Evolutionary conservation across 1,140 invertebrate species (phyloP), one percentile per base, ranked within the genome.

Genomic region (Caenorhabditis brenneri): DNA sequence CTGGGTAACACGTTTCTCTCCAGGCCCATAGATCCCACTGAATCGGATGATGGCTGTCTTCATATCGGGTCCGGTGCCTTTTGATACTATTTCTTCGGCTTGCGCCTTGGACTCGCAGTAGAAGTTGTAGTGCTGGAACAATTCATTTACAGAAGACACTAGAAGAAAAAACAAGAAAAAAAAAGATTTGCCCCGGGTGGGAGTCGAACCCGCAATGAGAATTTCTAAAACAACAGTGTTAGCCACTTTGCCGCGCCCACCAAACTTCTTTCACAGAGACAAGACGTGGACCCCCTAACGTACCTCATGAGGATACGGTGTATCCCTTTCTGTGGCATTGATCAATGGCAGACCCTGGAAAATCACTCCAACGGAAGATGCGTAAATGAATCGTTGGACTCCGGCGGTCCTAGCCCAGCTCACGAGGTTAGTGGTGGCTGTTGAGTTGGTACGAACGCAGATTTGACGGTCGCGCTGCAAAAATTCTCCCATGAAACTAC

Each of bases 41-140:
- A 74, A 74, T 7, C 65, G 33, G 36, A 74, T 33, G 3, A 74
- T 29, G 5, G 22, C 42, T 15, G 65, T 74, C n/a, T 42, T 74
- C 36, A 74, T 42, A 7, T 22, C 4, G 12, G 22, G 19, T 1
- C 4, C 3, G 2, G 65, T 36, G 6, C 36, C 65, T 15, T 74
- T 22, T 9, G 12, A 29, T 10, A 74, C 65, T 10, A 74, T 74
- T 1, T 10, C 19, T 29, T 74, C 65, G 6, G 36, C 65, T 24
- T 74, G 65, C 5, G 19, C 19, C 22, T 74, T 74, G 2, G 65
- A 74, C 29, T 74, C 65, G 22, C 65, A 74, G 65, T 74, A 74
- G 65, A 12, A 42, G 22, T 74, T 74, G n/a, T 46, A 74, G 5
- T 10, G 33, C 65, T 74, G 65, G 9, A 74, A 74, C 12, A 1